phyloP scores from a whole-genome alignment of 2,797 vertebrate genomes.

The Gobionotothen gibberifrons region DNA sequence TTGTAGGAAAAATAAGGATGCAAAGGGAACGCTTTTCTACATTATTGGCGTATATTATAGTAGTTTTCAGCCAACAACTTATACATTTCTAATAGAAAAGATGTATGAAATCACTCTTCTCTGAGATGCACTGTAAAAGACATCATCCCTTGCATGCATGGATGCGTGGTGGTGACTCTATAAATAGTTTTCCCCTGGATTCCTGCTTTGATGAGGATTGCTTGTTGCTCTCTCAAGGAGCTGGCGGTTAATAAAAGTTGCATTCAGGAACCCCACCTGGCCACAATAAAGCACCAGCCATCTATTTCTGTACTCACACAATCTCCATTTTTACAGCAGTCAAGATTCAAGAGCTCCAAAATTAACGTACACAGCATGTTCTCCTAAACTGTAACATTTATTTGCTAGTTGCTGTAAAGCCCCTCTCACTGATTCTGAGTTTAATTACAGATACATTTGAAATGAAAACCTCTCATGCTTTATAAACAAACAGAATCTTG shows the following conservation, averaged over 20 bases:
- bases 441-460: conserved; percentile 38
- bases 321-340: conserved; percentile 59
- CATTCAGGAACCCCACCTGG: conserved; percentile 66
- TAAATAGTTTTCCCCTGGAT: conserved; percentile 63
- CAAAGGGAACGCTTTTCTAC: background rate
- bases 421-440: conserved; percentile 19
- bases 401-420: conserved; percentile 23
- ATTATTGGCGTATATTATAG: background rate
- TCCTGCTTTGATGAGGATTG: conserved; percentile 64
- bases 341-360: conserved; percentile 21
- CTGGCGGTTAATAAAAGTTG: conserved; percentile 59
- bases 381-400: conserved; percentile 23
- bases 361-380: background rate
- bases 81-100: background rate
- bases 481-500: conserved; percentile 34
- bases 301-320: conserved; percentile 52
- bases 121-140: conserved; percentile 24
- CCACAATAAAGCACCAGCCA: conserved; percentile 67
- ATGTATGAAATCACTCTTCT: conserved; percentile 9
- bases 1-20: background rate
- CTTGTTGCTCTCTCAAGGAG: conserved; percentile 55
- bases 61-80: background rate
- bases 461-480: conserved; percentile 38
- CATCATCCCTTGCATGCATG: conserved; percentile 37
- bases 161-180: conserved; percentile 32